A percentile compares a stretch with the other conserved stretches of the same genome.
phyloP scores from a whole-genome alignment of 2,113 vertebrate species.

The Brienomyrus brachyistius region DNA sequence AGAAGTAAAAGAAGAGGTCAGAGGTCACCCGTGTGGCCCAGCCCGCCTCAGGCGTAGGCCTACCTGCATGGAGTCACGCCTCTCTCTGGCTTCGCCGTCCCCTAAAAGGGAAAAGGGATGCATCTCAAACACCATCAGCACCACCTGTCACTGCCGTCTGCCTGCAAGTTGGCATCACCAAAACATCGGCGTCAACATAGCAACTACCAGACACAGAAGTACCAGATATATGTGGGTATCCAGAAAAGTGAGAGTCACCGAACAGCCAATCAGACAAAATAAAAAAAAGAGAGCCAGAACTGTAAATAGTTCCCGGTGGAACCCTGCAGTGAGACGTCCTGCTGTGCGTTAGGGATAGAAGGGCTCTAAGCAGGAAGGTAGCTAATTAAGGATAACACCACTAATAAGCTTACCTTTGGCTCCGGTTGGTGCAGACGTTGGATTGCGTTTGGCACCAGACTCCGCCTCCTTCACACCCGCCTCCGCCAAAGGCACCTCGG shows the following conservation, averaged over 20 bases:
- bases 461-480: constrained; percentile 31
- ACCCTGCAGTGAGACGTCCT: neutral
- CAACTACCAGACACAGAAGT: neutral
- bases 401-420: neutral
- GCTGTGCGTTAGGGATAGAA: neutral
- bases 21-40: neutral
- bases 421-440: neutral
- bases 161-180: neutral
- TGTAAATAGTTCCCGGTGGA: neutral
- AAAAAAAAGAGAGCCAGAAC: neutral
- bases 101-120: neutral
- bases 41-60: neutral
- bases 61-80: neutral
- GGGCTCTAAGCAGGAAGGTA: neutral
- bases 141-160: neutral
- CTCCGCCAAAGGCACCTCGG: constrained; percentile 23
- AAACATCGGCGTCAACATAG: neutral
- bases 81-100: neutral
- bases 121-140: neutral
- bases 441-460: neutral
- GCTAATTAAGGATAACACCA: neutral
- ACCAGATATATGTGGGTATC: neutral
- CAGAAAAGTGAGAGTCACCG: neutral
- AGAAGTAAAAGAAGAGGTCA: neutral
- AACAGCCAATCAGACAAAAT: neutral